Percentiles rank a stretch among this genome's conserved stretches.
These are phyloP conservation scores for Autographa gamma DNA, from an alignment of 2,888 invertebrate genomes.

Conservation along the genomic window DNA sequence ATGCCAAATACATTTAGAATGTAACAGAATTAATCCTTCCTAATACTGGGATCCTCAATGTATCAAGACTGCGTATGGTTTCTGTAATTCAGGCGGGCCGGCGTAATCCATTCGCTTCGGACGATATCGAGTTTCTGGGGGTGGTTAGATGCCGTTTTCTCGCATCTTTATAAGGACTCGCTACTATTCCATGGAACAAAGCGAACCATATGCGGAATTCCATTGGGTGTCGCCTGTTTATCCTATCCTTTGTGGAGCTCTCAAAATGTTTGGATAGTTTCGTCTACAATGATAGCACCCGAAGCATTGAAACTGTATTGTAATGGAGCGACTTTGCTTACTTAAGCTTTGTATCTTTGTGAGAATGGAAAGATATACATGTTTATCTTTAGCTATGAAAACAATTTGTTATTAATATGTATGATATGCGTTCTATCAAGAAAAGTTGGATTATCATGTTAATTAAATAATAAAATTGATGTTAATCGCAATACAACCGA, in stretches of 20 bases:
- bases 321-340: constrained; percentile 33
- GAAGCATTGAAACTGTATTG: constrained; percentile 41
- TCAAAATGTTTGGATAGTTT: constrained; percentile 53
- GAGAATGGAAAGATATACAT: neutral
- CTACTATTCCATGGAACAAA: constrained; percentile 47
- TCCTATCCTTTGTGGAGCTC: constrained; percentile 51
- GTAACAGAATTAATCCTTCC: constrained; percentile 82
- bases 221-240: constrained; percentile 42
- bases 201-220: constrained; percentile 41
- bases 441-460: constrained; percentile 44
- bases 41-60: constrained; percentile 82
- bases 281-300: constrained; percentile 44
- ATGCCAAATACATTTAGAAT: constrained; percentile 76
- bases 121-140: constrained; percentile 82
- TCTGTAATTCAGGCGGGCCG: constrained; percentile 86
- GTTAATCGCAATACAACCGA: constrained; percentile 77
- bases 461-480: constrained; percentile 61
- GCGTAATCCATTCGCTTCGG: constrained; percentile 83
- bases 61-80: constrained; percentile 85
- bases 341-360: constrained; percentile 16
- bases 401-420: neutral
- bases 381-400: neutral
- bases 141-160: constrained; percentile 73
- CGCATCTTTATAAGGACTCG: constrained; percentile 68
- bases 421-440: constrained; percentile 7